Evolutionary conservation across 2,888 invertebrate genomes (phyloP).

Genomic region (Macaria liturata): DNA sequence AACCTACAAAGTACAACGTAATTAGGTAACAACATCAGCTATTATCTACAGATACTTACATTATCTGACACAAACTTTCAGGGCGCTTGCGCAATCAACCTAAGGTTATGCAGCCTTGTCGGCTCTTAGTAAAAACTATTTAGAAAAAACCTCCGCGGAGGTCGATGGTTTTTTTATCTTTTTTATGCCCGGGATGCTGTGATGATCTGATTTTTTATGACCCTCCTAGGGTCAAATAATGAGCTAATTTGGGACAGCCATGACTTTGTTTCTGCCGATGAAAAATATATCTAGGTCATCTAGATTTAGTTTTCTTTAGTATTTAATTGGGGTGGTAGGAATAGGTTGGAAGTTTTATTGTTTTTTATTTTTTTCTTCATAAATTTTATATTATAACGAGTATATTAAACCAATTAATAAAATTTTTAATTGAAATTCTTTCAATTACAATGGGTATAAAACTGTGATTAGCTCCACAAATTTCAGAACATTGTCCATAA

Average conservation of each 20-base stretch:
- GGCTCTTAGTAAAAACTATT: constrained; percentile 39
- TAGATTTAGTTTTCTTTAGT: constrained; percentile 6
- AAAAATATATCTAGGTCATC: constrained; percentile 11
- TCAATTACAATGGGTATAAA: constrained; percentile 90
- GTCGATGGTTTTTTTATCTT: constrained; percentile 47
- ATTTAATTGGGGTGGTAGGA: too few relatives aligned
- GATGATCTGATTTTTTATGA: constrained; percentile 54
- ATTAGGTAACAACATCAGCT: too few relatives aligned
- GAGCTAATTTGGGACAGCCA: constrained; percentile 47
- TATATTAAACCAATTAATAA: constrained; percentile 84
- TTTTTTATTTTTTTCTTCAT: too few relatives aligned
- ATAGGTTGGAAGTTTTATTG: too few relatives aligned
- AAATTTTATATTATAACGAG: too few relatives aligned
- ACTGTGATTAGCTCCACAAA: constrained; percentile 91
- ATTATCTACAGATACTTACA: constrained; percentile 14
- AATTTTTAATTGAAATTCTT: constrained; percentile 78
- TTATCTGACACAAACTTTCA: constrained; percentile 23
- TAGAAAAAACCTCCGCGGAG: constrained; percentile 47
- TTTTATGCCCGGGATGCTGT: constrained; percentile 52
- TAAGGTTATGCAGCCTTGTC: constrained; percentile 46
- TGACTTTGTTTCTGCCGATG: constrained; percentile 42
- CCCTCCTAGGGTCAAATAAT: constrained; percentile 50
- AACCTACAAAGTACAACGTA: too few relatives aligned
- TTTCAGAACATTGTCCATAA: constrained; percentile 92
- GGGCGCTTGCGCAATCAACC: constrained; percentile 45